These are phyloP conservation scores for Danio rerio DNA, from an alignment of 2,113 vertebrate genomes.

Conservation along the genomic window DNA sequence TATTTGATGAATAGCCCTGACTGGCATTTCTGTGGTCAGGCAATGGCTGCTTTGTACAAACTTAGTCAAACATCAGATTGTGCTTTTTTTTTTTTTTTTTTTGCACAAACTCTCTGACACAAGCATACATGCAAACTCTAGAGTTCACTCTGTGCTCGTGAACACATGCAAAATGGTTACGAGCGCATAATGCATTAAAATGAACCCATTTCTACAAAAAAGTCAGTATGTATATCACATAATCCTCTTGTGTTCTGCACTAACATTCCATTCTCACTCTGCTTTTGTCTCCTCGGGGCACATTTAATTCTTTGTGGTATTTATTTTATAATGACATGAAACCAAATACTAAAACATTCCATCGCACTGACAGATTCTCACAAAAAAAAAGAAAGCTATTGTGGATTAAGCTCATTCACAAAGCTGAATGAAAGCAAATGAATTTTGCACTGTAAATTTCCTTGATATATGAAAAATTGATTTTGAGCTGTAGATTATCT, in stretches of 20 bases:
- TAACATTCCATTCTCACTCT: constrained; percentile 12
- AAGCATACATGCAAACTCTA: constrained; percentile 16
- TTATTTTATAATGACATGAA: not conserved
- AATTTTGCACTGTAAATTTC: no score
- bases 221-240: constrained; percentile 37
- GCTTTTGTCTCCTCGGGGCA: not conserved
- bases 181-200: constrained; percentile 20
- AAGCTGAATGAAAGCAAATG: not conserved
- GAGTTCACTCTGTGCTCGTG: not conserved
- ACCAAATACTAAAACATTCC: not conserved
- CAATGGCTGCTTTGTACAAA: constrained; percentile 33
- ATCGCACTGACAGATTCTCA: not conserved
- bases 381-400: not conserved
- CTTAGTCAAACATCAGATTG: constrained; percentile 25
- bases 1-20: constrained; percentile 30
- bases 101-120: constrained; percentile 20
- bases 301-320: not conserved
- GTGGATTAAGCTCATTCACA: not conserved
- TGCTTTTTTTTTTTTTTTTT: not conserved
- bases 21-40: constrained; percentile 42
- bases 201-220: constrained; percentile 41
- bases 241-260: constrained; percentile 40
- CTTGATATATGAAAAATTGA: no score
- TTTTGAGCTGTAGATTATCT: no score
- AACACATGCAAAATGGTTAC: not conserved